Evolutionary conservation across 2,113 vertebrate genomes (phyloP), one percentile per base, ranked within the genome.

Genomic region (Sialia sialis): DNA sequence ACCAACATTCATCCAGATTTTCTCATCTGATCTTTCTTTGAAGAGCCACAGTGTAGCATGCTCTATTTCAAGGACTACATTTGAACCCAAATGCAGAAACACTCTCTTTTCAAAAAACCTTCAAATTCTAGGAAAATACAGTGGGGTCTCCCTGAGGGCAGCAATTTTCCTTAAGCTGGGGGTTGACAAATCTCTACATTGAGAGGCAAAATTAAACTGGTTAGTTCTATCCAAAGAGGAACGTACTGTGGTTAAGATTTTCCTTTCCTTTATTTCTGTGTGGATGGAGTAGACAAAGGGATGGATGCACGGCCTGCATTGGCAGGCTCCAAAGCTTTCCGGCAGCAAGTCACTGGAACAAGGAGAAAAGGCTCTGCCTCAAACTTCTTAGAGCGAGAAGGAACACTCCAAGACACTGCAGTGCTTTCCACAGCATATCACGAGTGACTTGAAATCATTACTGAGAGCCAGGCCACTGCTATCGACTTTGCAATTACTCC

Each of bases 401-500:
- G 91, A 77, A 3, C 15, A 6, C 51, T 20, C 15, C 9, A 5
- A 55, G 87, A 84, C 82, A 93, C 84, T 85, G 67, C 87, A 86
- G 91, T 60, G 46, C 46, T 95, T 83, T 85, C 85, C 3, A 30
- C 63, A 84, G 93, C 89, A 14, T 38, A 43, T 67, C 91, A 74
- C 4, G 4, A 64, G 70, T 60, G 91, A 88, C 84, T 78, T 23
- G 63, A 80, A 87, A 91, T 94, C 93, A 26, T 89, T 96, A 74
- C 67, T 12, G 72, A 51, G 23, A 80, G 75, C 75, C 82, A 83
- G 23, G 87, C 41, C 78, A 16, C 89, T 46, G 10, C 72, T 77
- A 95, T 96, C 43, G 96, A 95, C 92, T 94, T 73, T 70, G 91
- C 91, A 93, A 85, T 94, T 95, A 95, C 63, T 68, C 77, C 77